Evolutionary conservation across 2,113 vertebrate genomes (phyloP), one percentile per base, ranked within the genome.

Genomic region (Thinocorus orbignyianus): DNA sequence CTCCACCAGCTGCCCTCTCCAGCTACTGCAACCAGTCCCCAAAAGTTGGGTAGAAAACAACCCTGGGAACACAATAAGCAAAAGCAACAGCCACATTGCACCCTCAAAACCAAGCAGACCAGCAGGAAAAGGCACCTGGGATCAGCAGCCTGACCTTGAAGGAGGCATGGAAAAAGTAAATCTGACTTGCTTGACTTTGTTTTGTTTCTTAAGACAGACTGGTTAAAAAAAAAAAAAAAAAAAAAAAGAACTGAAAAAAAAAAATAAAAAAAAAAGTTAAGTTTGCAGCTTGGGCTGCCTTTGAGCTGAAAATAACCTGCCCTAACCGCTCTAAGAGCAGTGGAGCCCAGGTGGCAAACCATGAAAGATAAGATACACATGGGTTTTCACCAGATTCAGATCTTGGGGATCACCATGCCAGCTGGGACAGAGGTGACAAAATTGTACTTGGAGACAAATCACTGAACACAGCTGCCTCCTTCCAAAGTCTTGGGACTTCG

Each of bases 391-490:
- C 65, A 42, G 44, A 39, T 57, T 60, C 61, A 26, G 5, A 24
- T 33, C 23, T 10, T 31, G 10, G 30, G 17, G 42, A 90, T n/a
- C 48, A 42, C 16, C 51, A 48, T 16, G 30, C 31, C 52, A 79
- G 37, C 16, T 16, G 35, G 35, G 26, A 87, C 4, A 74, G 61
- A 85, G 12, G 57, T 26, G 66, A 66, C 23, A 62, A 70, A 91
- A 78, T 0, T 3, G 0, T 1, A 1, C 22, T 37, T 55, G 65
- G 37, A 57, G 28, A 35, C 8, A 65, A 23, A 5, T 52, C 30
- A 11, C 18, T 4, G 33, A 89, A 46, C 31, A 61, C 46, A 68
- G 24, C 0, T 0, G 4, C 15, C 10, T 61, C 76, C 49, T 73
- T 22, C 33, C 46, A 35, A 37, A 31, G 18, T 8, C 54, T 19